Percentiles rank a stretch among this genome's conserved stretches.
These are phyloP conservation scores for Kryphioiulus occultus DNA, from an alignment of 2,888 invertebrate genomes.

Conservation along the genomic window DNA sequence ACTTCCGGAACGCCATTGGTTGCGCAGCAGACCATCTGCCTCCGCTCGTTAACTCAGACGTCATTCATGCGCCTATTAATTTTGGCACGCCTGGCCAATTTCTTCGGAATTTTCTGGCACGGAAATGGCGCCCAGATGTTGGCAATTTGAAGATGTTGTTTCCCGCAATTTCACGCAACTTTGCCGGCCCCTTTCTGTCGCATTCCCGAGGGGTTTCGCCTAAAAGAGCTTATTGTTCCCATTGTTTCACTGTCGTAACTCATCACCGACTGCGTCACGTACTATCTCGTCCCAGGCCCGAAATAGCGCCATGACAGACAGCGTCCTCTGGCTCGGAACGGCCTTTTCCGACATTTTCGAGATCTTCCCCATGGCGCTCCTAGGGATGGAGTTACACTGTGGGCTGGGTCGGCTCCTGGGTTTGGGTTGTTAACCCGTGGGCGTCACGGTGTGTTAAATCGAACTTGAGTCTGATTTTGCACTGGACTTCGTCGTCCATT, in stretches of 20 bases:
- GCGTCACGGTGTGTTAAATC: too few species aligned
- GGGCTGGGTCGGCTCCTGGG: background rate
- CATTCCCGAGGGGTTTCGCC: background rate
- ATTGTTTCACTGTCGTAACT: background rate
- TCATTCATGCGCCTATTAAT: conserved; percentile 2
- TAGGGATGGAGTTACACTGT: background rate
- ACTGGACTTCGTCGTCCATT: too few species aligned
- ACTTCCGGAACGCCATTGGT: background rate
- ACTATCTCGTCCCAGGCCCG: background rate
- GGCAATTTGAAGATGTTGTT: conserved; percentile 6
- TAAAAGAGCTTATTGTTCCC: background rate
- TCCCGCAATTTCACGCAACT: background rate
- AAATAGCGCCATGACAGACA: background rate
- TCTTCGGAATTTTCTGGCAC: background rate
- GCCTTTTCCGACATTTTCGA: background rate
- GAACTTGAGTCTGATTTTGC: too few species aligned
- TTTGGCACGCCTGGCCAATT: background rate
- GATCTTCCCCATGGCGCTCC: background rate
- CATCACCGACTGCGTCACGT: conserved; percentile 17
- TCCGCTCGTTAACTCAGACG: background rate
- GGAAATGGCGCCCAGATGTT: conserved; percentile 7
- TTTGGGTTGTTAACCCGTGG: background rate
- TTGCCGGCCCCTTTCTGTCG: background rate
- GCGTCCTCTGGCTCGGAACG: background rate
- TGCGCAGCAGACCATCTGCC: background rate